Base-by-base conservation (phyloP, 2,888 invertebrate genomes). In the Gortyna flavago region DNA sequence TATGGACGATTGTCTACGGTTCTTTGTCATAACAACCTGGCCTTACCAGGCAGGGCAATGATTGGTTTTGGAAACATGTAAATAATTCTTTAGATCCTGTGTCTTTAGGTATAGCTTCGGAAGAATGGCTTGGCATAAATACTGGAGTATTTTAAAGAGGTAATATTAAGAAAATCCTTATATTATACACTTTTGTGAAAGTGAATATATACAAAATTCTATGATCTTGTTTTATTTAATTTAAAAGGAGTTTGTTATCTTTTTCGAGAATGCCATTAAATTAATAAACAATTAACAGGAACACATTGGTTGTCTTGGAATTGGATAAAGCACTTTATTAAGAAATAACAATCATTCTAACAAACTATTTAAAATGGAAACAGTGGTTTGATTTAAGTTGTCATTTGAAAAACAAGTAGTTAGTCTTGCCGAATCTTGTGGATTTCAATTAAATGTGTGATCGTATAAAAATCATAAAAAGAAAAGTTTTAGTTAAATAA, bases 61-160 rank as follows among this genome's bases (percentile, higher is more conserved):
- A 86, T 72, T 86, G 84, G 66, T 72, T 75, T 61, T 29, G 54
- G 65, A 73, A 62, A 67, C n/a, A 66, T 77, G 54, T 66, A 54
- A 81, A 75, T 69, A 48, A 69, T 64, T 48, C 21, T 32, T 51
- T 57, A 64, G 16, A 41, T 67, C 48, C 35, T 35, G 57, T 29
- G 35, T 61, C 16, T 48, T 65, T 35, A 74, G 71, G 18, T 64
- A 62, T 66, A 77, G 59, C 66, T 86, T 84, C 64, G 84, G 73
- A 86, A 83, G 75, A 86, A 79, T 64, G 51, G 67, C 25, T 86
- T 78, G 79, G 79, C 72, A 75, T 75, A 73, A 76, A 83, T 72
- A 83, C 74, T 74, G 78, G 66, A 67, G 84, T 84, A 78, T 75
- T 78, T 71, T 54, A 75, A 72, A 81, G 81, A 70, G 83, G 65